Conservation (phyloP, 2,113 vertebrate genomes). For the Entosphenus tridentatus region DNA sequence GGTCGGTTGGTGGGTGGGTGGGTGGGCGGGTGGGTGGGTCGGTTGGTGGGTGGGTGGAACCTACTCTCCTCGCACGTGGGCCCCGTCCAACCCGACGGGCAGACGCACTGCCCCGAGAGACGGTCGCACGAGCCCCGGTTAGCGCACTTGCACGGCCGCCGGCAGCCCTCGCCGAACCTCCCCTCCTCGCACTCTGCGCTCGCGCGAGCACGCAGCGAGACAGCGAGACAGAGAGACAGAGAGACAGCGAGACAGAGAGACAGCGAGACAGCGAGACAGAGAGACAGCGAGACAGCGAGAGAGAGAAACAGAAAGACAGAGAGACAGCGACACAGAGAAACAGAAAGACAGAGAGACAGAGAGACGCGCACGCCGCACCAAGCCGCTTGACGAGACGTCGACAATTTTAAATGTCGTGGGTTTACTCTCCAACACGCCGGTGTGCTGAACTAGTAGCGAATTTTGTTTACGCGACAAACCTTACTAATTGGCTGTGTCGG, state of each 20-base stretch:
- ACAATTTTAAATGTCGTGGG: no score
- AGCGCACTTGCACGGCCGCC: constrained; percentile 32
- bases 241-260: no score
- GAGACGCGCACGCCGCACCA: no score
- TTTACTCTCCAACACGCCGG: no score
- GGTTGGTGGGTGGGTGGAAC: constrained; percentile 6
- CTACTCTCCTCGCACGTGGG: constrained; percentile 36
- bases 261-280: neutral
- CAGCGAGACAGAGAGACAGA: no score
- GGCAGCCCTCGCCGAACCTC: constrained; percentile 27
- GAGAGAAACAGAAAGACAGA: neutral
- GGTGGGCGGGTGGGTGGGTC: no score
- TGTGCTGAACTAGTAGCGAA: no score
- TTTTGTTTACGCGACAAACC: no score
- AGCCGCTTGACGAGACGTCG: no score
- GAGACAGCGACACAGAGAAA: neutral
- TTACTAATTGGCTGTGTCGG: no score
- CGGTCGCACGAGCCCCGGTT: constrained; percentile 38
- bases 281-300: neutral
- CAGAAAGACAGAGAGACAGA: neutral
- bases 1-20: no score
- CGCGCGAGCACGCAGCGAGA: no score
- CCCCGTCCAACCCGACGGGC: constrained; percentile 41
- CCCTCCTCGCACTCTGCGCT: constrained; percentile 35
- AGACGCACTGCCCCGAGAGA: constrained; percentile 30